Evolutionary conservation across 1,140 invertebrate species (phyloP).

Genomic region (Bombus huntii): DNA sequence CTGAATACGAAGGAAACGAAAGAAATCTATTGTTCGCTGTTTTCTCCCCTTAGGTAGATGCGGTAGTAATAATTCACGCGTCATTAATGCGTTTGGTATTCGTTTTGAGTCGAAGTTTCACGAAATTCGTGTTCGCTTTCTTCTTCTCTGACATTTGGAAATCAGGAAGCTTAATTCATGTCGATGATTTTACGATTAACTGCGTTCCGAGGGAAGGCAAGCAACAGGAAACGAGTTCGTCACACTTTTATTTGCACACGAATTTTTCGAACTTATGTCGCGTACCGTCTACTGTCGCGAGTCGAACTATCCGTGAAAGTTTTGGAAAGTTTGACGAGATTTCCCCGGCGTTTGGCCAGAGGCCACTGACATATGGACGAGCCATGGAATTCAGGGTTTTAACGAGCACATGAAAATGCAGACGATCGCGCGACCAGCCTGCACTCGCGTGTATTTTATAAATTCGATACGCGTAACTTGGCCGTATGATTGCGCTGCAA

Average conservation of each 20-base stretch:
- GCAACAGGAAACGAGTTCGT: neutral
- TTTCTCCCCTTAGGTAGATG: neutral
- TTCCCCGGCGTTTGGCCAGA: constrained; percentile 32
- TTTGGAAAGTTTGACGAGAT: constrained; percentile 39
- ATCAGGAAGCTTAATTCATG: neutral
- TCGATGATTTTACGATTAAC: neutral
- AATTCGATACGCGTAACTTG: constrained; percentile 31
- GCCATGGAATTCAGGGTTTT: neutral
- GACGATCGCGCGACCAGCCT: neutral
- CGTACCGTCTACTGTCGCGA: no score
- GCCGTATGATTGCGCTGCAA: neutral
- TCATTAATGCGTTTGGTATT: neutral
- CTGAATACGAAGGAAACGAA: neutral
- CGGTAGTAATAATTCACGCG: neutral
- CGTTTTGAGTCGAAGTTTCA: neutral
- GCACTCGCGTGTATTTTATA: constrained; percentile 28
- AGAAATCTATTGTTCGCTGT: neutral
- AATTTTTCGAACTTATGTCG: constrained; percentile 20
- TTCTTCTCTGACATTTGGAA: neutral
- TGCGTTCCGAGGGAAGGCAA: neutral
- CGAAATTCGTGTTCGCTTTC: neutral
- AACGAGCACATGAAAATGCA: constrained; percentile 6
- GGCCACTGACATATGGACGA: constrained; percentile 30
- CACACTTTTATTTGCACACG: neutral
- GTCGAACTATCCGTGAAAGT: constrained; percentile 35